These are phyloP conservation scores for Holocentrus rufus DNA, from an alignment of 2,797 vertebrate species.

Conservation along the genomic window DNA sequence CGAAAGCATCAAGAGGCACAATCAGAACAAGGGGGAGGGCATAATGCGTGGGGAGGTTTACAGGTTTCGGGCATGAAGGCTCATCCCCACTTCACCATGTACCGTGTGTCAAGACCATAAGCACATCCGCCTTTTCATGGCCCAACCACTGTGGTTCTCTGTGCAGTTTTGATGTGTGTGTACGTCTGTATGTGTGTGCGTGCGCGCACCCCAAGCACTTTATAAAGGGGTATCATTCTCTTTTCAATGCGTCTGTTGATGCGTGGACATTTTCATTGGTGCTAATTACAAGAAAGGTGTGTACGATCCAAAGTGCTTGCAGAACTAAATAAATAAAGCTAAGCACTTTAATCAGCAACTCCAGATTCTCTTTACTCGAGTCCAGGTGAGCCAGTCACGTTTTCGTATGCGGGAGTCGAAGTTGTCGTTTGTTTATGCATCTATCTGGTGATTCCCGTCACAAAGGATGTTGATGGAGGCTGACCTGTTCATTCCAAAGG, in stretches of 20 bases:
- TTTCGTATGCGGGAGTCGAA: constrained; percentile 31
- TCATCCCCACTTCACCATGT: constrained; percentile 76
- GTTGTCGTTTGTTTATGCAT: neutral
- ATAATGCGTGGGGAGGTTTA: constrained; percentile 69
- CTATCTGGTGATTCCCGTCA: constrained; percentile 18
- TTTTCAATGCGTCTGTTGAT: constrained; percentile 73
- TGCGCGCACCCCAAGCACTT: constrained; percentile 77
- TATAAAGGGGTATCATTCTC: constrained; percentile 75
- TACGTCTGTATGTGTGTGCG: constrained; percentile 41
- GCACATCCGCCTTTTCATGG: constrained; percentile 78
- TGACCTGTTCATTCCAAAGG: constrained; percentile 23
- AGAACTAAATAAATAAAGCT: constrained; percentile 75
- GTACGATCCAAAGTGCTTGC: constrained; percentile 78
- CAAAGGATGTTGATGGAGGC: constrained; percentile 9
- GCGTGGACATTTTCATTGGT: constrained; percentile 83
- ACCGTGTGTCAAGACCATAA: constrained; percentile 85
- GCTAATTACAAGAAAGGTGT: constrained; percentile 79
- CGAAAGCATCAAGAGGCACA: constrained; percentile 51
- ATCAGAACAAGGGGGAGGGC: constrained; percentile 46
- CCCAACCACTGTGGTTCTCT: constrained; percentile 78
- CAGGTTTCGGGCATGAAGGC: constrained; percentile 59
- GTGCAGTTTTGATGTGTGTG: constrained; percentile 74
- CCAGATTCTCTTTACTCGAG: constrained; percentile 57
- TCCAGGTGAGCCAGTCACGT: constrained; percentile 34
- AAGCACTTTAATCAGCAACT: constrained; percentile 75